These are phyloP conservation scores for Mystacides longicornis DNA, from an alignment of 2,888 invertebrate genomes.

Conservation along the genomic window DNA sequence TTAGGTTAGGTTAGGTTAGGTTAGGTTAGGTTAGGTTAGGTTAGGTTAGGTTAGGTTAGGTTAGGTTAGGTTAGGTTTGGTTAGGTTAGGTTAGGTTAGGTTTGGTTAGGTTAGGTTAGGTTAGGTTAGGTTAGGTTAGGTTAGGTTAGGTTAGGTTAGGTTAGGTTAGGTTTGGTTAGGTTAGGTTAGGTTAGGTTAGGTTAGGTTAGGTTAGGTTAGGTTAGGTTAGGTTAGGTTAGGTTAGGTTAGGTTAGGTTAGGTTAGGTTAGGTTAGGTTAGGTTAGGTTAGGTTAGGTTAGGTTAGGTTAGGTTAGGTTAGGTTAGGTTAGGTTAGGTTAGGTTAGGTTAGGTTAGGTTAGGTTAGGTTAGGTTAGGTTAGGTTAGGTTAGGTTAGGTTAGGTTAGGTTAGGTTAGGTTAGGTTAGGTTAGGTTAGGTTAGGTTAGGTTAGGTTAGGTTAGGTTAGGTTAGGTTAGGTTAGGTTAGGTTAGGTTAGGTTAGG, in stretches of 20 bases:
- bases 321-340: slow-evolving; percentile 2
- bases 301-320: slow-evolving; percentile 2
- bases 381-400: slow-evolving; percentile 2
- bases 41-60: neutral
- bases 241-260: slow-evolving; percentile 2
- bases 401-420: slow-evolving; percentile 2
- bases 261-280: slow-evolving; percentile 2
- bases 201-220: slow-evolving; percentile 2
- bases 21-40: neutral
- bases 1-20: neutral
- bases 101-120: neutral
- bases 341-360: slow-evolving; percentile 2
- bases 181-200: slow-evolving; percentile 2
- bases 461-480: slow-evolving; percentile 2
- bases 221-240: slow-evolving; percentile 2
- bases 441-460: slow-evolving; percentile 2
- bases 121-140: neutral
- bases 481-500: slow-evolving; percentile 2
- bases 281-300: slow-evolving; percentile 2
- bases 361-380: slow-evolving; percentile 2
- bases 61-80: neutral
- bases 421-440: slow-evolving; percentile 2
- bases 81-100: neutral
- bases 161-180: neutral
- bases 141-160: neutral